Base-by-base conservation (phyloP, 2,888 invertebrate species). In the Brachyptera risi region DNA sequence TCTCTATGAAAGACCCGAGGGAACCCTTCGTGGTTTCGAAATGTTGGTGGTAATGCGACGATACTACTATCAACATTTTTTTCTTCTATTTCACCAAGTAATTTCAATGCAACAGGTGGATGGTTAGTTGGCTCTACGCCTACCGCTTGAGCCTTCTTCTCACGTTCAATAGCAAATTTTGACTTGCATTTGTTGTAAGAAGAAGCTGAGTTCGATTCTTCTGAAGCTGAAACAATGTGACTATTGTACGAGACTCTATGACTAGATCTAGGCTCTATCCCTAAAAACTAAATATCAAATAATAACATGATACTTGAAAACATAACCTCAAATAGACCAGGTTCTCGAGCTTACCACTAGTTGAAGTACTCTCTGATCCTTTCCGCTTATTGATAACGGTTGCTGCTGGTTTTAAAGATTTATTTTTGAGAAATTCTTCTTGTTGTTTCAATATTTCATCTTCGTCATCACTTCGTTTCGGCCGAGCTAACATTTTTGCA, bases 401-500 rank as follows among this genome's bases (percentile, higher is more conserved):
- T 0, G 86, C 88, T 0, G 88, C 81, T 1, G 87, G 83, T 62
- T 80, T 77, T 58, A 83, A 73, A 51, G 76, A 75, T 24, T 79
- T 78, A 67, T 82, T 81, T 63, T 79, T 79, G 9, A 85, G 72
- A 71, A 86, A 91, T 65, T 87, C 85, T 68, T 85, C 82, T 71
- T 91, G 89, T 81, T 88, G 83, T 61, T 80, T 81, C 19, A 90
- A 75, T 37, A 91, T 79, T 70, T 90, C 90, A 15, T 87, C 85
- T 68, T 91, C 90, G 42, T 79, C 81, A 71, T 90, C 90, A 3
- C 80, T 80, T 1, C 81, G 80, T 70, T 84, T 86, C 0, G 90
- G 89, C 66, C 90, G 78, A 66, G 78, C 78, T 66, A 50, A 5
- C 47, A 47, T 47, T 17, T 42, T 42, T 2, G 17, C 5, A 40